phyloP scores from a whole-genome alignment of 2,113 vertebrate species.

The Colius striatus region DNA sequence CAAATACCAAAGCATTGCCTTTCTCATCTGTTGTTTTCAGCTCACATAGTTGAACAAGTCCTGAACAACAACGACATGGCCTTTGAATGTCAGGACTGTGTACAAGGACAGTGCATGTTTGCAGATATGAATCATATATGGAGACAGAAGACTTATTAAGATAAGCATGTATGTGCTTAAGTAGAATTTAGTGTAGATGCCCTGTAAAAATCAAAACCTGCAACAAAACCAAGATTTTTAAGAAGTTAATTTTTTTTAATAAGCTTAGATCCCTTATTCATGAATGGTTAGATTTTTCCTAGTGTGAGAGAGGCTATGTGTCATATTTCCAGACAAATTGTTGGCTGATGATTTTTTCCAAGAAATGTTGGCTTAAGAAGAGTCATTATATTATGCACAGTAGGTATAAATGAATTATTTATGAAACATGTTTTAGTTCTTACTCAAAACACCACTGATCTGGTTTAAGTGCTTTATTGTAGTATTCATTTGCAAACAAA shows the following conservation, averaged over 20 bases:
- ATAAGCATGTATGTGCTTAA: not conserved
- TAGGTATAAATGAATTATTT: conserved; percentile 82
- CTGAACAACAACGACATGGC: not conserved
- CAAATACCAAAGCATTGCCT: not conserved
- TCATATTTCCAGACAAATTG: conserved; percentile 53
- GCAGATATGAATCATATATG: not conserved
- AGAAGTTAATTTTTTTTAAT: not conserved
- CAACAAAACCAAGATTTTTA: not conserved
- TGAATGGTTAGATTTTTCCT: not conserved
- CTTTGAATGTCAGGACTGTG: not conserved
- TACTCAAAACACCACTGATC: conserved; percentile 69
- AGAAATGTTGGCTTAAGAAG: conserved; percentile 57
- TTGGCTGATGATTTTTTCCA: conserved; percentile 58
- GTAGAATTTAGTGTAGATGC: not conserved
- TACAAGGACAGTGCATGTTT: not conserved
- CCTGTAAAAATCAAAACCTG: not conserved
- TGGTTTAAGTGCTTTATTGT: conserved; percentile 61
- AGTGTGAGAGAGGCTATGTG: not conserved
- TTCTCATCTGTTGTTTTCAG: not conserved
- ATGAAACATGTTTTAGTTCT: conserved; percentile 78
- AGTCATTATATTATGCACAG: conserved; percentile 79
- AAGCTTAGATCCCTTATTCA: not conserved
- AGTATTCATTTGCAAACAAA: conserved; percentile 74
- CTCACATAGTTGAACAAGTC: not conserved
- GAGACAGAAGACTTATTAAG: not conserved